Evolutionary conservation across 2,888 invertebrate species (phyloP).

Genomic region (Zhuqinia jingwanae): DNA sequence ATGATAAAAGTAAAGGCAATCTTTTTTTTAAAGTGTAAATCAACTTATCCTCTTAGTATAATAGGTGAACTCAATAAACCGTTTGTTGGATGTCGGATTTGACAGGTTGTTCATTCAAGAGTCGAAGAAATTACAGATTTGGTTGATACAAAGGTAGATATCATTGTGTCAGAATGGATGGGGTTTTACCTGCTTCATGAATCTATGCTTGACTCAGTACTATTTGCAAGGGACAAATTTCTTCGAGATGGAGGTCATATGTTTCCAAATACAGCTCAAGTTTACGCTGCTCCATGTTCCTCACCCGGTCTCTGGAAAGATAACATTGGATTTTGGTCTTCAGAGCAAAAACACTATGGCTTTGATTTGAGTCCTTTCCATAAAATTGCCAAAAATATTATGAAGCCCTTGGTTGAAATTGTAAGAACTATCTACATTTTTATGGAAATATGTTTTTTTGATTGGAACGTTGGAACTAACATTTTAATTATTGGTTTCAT

Average conservation of each 20-base stretch:
- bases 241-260: constrained; percentile 87
- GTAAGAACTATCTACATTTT: constrained; percentile 80
- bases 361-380: constrained; percentile 87
- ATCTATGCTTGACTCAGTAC: constrained; percentile 95
- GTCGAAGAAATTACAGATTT: constrained; percentile 87
- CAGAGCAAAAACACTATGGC: constrained; percentile 86
- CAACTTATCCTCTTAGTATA: too few relatives aligned
- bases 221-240: constrained; percentile 90
- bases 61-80: background rate
- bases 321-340: constrained; percentile 86
- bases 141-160: constrained; percentile 87
- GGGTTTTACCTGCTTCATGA: constrained; percentile 97
- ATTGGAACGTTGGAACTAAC: background rate
- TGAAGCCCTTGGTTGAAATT: constrained; percentile 86
- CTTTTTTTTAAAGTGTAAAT: too few relatives aligned
- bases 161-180: constrained; percentile 99
- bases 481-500: background rate
- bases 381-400: constrained; percentile 84
- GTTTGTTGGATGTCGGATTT: too few relatives aligned
- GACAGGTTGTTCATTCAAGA: constrained; percentile 87
- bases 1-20: constrained; percentile 85
- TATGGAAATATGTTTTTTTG: background rate
- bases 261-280: constrained; percentile 88
- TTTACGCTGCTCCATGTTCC: constrained; percentile 85
- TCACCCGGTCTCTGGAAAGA: constrained; percentile 79